Base-by-base conservation (phyloP, 1,140 invertebrate genomes). In the Physella acuta region DNA sequence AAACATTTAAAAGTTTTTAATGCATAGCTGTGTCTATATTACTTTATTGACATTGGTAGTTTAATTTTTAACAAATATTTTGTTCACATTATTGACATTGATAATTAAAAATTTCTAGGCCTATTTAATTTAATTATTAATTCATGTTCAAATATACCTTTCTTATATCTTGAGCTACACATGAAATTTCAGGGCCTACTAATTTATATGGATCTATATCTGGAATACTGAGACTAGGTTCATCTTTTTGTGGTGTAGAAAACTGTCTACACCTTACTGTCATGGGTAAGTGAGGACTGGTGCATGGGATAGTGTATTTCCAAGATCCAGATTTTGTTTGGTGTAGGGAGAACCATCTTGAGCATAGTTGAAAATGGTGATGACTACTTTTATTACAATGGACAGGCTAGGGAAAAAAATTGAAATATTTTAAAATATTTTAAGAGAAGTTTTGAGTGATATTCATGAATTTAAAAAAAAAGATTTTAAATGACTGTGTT, bases 201-300 rank as follows among this genome's bases (percentile, higher is more conserved):
- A 95, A 87, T 78, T 90, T 89, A 81, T 94, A 94, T 72, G 93
- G 93, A 85, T 95, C 92, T 64, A 93, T 88, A 0, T 17, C 37
- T 17, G 52, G 24, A 31, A 8, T 39, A 26, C 28, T 26, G 5
- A 20, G 44, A 20, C 56, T 24, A 37, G 68, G 24, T 2, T n/a
- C 28, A 49, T 63, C 62, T 52, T 52, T 28, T n/a, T 52, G 39
- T 20, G 49, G 20, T 51, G 62, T 33, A 17, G 62, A 64, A 64
- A 37, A 52, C 28, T 30, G 30, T 51, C 44, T 52, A 16, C n/a
- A n/a, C n/a, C n/a, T n/a, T n/a, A n/a, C n/a, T n/a, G n/a, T n/a
- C n/a, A n/a, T n/a, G n/a, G n/a, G n/a, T n/a, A n/a, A n/a, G n/a
- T n/a, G n/a, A n/a, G n/a, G n/a, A n/a, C n/a, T n/a, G n/a, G n/a